Evolutionary conservation across 2,113 vertebrate genomes (phyloP).

Genomic region (Pteruthius melanotis): DNA sequence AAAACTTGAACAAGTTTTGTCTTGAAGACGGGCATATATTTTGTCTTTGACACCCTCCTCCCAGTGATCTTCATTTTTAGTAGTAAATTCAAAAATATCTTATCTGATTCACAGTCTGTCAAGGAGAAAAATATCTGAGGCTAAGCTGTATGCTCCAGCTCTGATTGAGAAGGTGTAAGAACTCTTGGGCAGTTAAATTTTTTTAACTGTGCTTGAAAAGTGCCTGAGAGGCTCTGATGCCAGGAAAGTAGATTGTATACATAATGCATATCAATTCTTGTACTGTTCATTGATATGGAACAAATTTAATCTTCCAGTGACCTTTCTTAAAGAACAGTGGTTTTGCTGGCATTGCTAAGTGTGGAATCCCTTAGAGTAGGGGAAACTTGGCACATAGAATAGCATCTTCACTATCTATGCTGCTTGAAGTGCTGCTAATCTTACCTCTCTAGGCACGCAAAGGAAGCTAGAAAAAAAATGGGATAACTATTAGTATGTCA

Average conservation of each 20-base stretch:
- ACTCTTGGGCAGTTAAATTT: background rate
- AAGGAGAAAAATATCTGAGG: conserved; percentile 7
- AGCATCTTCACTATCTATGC: background rate
- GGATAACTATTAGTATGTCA: background rate
- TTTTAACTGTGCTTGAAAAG: conserved; percentile 1
- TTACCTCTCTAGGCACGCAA: background rate
- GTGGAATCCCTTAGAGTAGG: background rate
- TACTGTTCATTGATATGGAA: conserved; percentile 33
- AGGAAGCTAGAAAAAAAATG: background rate
- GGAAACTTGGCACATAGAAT: background rate
- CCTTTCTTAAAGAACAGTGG: conserved; percentile 20
- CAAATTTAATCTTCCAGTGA: conserved; percentile 55
- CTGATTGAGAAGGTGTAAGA: conserved; percentile 7
- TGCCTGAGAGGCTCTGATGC: conserved; percentile 10
- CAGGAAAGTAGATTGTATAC: conserved; percentile 39
- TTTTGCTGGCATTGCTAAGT: conserved; percentile 24
- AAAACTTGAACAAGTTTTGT: background rate
- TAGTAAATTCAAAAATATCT: conserved; percentile 22
- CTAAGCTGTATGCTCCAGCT: background rate
- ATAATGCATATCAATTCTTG: conserved; percentile 50
- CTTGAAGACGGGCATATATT: background rate
- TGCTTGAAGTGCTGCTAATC: background rate
- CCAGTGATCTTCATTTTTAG: background rate
- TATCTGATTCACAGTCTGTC: conserved; percentile 20
- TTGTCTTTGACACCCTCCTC: background rate